phyloP scores from a whole-genome alignment of 37 sponge, comb jelly and placozoan species.

The Haliclona indistincta region DNA sequence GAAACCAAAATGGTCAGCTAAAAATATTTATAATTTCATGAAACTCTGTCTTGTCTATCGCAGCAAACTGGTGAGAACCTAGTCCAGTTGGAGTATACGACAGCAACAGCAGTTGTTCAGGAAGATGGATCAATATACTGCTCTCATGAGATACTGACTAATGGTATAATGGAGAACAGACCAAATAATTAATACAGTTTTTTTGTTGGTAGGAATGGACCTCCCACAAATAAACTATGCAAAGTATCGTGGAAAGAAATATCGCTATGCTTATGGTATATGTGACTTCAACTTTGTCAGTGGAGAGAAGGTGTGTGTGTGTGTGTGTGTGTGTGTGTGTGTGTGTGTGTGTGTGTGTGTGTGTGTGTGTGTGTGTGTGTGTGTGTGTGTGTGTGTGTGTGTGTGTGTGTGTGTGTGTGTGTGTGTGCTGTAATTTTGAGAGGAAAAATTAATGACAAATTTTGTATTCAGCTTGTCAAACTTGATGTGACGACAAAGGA shows the following conservation, averaged over 20 bases:
- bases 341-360: conserved; percentile 9
- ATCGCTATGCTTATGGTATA: conserved; percentile 20
- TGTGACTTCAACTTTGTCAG: too few species aligned
- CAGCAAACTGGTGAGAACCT: conserved; percentile 15
- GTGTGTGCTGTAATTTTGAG: too few species aligned
- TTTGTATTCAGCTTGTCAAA: conserved; percentile 17
- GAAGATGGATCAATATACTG: conserved; percentile 20
- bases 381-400: conserved; percentile 7
- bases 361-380: conserved; percentile 13
- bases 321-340: conserved; percentile 14
- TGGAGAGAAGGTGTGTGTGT: too few species aligned
- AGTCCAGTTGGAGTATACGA: conserved; percentile 11
- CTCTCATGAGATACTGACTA: conserved; percentile 6
- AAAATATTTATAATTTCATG: too few species aligned
- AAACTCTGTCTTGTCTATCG: too few species aligned
- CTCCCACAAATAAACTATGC: conserved; percentile 18
- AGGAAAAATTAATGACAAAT: too few species aligned
- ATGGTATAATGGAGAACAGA: too few species aligned
- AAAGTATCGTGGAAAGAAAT: conserved; percentile 11
- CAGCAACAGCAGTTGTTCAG: conserved; percentile 21
- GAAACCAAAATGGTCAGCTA: conserved; percentile 1
- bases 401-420: conserved; percentile 14
- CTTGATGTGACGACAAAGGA: neutral
- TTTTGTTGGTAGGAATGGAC: conserved; percentile 18
- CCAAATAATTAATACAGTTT: too few species aligned